Evolutionary conservation across 2,113 vertebrate species (phyloP).

Genomic region (Stegostoma tigrinum): DNA sequence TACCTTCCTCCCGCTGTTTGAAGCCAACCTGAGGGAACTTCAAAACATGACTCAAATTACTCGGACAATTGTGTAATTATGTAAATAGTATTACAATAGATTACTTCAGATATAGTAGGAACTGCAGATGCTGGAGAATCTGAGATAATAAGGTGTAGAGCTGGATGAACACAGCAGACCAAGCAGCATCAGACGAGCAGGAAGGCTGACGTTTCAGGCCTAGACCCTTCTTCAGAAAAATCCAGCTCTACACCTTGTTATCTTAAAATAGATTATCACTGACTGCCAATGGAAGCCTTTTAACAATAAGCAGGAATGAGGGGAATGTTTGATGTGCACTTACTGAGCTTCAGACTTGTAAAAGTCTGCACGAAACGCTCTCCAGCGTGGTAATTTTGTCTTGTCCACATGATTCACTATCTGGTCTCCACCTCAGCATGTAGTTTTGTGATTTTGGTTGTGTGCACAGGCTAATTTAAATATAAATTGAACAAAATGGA

Average conservation of each 20-base stretch:
- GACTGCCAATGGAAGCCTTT: background rate
- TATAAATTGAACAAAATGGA: background rate
- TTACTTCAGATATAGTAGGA: background rate
- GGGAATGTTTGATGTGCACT: background rate
- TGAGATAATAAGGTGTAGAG: too few species aligned
- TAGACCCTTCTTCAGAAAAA: too few species aligned
- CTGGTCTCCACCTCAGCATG: background rate
- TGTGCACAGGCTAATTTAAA: background rate
- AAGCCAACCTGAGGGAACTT: background rate
- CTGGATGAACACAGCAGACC: too few species aligned
- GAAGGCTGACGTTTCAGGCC: too few species aligned
- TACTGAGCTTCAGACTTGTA: background rate
- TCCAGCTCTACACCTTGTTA: too few species aligned
- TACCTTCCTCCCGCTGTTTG: background rate
- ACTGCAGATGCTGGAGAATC: too few species aligned
- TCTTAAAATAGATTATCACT: background rate
- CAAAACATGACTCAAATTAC: background rate
- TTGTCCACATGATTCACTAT: background rate
- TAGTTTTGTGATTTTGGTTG: background rate
- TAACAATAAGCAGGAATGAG: slow-evolving; percentile 13
- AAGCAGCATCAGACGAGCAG: too few species aligned
- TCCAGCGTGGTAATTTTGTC: background rate
- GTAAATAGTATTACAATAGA: background rate
- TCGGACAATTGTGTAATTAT: background rate
- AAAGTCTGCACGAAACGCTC: background rate